Evolutionary conservation across 2,797 vertebrate species (phyloP), one percentile per base, ranked within the genome.

Genomic region (Cichlasoma orientale): DNA sequence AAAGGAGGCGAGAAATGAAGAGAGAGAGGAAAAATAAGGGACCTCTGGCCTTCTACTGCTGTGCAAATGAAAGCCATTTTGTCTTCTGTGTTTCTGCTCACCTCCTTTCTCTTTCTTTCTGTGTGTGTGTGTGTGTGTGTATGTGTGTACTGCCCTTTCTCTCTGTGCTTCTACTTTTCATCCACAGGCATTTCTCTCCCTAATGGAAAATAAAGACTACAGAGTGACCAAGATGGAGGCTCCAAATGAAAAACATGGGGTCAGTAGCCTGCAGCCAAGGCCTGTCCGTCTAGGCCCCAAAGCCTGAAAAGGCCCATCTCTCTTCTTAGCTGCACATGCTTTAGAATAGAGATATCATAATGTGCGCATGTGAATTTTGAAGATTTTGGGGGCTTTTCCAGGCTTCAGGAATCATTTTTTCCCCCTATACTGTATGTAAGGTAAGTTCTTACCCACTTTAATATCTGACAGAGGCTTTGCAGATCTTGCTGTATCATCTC

Each of bases 201-300:
- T 90, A 90, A 92, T 93, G 84, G 90, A 91, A 92, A 92, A 88
- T 88, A 91, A 90, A 91, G 90, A 89, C 73, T 57, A 75, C 75
- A 85, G 80, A 86, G 83, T 82, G 88, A 77, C 82, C 33, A 25
- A 79, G 90, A 91, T 90, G 52, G 82, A 38, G 53, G 52, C 80
- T 83, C 52, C 68, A 86, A 91, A 93, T 92, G 91, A 89, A 89
- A 92, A 94, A 89, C 88, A 89, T 82, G 36, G 84, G 87, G 86
- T 84, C 82, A 16, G 56, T 86, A 89, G 91, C 89, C 89, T 53
- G 77, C 76, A 86, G 89, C 82, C 82, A 72, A 27, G 71, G 76
- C 76, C 80, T 57, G 88, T 90, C 89, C 79, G 56, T 90, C 91
- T 25, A 3, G 27, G 44, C 50, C 75, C 29, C 71, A 4, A 38